Base-by-base conservation (phyloP, 2,113 vertebrate species). In the Podocnemis expansa region DNA sequence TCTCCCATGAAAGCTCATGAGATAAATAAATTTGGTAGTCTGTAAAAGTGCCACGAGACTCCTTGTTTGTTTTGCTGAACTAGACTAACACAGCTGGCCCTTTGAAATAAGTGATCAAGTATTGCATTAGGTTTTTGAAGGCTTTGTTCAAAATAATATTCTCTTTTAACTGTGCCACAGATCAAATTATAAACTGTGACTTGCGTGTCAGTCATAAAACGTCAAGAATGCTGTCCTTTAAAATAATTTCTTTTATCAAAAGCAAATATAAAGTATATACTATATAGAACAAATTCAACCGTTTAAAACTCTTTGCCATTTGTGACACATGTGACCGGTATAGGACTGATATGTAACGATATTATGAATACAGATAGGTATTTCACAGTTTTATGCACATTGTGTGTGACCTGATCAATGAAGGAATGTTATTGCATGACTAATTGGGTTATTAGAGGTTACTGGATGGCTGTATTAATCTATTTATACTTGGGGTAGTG, bases 331-430 rank as follows among this genome's bases (percentile, higher is more conserved):
- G 47, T 6, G 2, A 34, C 16, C 41, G 16, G 21, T 13, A 31
- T 70, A 27, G 25, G 38, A 7, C 54, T 34, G 12, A 38, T 0
- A 0, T 1, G 2, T 14, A 12, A 47, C 75, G 75, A 22, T 6
- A 4, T 56, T 1, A 49, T 70, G 21, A 5, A 38, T 3, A 19
- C 5, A 67, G 8, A n/a, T 4, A 67, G 8, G 21, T n/a, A n/a
- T 8, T 9, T n/a, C 63, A 70, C n/a, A 70, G 38, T 38, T 70
- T 70, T 70, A 38, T n/a, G 8, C 9, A 38, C 9, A 70, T 70
- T 70, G n/a, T 38, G 9, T 70, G 63, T 22, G 63, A 51, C 49
- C 79, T 21, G 8, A 41, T 3, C 24, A 88, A 19, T 55, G 54
- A 38, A 75, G 49, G 80, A 14, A 58, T 49, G 5, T 41, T 56